These are phyloP conservation scores for Lepidothrix coronata DNA, from an alignment of 2,113 vertebrate species.

Conservation along the genomic window DNA sequence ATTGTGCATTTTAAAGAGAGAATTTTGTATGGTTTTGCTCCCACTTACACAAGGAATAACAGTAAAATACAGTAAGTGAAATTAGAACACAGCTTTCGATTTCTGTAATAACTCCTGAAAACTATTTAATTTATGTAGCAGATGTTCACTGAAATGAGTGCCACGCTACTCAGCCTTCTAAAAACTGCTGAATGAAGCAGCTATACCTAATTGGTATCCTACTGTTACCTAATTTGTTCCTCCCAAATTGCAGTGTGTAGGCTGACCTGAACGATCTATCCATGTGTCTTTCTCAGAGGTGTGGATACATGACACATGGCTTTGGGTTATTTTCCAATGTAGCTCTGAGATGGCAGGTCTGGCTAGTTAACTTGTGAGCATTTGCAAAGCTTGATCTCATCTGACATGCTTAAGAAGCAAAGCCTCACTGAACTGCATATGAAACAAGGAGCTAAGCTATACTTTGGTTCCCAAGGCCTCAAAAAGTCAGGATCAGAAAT, in stretches of 20 bases:
- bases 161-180: background rate
- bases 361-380: background rate
- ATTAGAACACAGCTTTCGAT: background rate
- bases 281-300: background rate
- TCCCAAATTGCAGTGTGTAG: background rate
- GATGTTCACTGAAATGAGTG: background rate
- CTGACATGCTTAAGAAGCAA: background rate
- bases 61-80: background rate
- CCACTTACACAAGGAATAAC: background rate
- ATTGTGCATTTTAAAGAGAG: background rate
- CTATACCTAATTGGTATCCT: background rate
- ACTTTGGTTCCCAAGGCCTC: background rate
- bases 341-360: background rate
- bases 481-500: background rate
- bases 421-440: background rate
- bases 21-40: background rate
- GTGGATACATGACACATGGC: background rate
- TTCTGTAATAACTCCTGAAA: background rate
- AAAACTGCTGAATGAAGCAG: constrained; percentile 15
- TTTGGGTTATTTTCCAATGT: background rate
- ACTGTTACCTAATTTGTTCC: background rate
- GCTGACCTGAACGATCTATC: background rate
- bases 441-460: background rate
- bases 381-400: constrained; percentile 21
- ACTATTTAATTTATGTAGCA: constrained; percentile 10